phyloP scores from a whole-genome alignment of 2,797 vertebrate species.

The Sparidentex hasta region DNA sequence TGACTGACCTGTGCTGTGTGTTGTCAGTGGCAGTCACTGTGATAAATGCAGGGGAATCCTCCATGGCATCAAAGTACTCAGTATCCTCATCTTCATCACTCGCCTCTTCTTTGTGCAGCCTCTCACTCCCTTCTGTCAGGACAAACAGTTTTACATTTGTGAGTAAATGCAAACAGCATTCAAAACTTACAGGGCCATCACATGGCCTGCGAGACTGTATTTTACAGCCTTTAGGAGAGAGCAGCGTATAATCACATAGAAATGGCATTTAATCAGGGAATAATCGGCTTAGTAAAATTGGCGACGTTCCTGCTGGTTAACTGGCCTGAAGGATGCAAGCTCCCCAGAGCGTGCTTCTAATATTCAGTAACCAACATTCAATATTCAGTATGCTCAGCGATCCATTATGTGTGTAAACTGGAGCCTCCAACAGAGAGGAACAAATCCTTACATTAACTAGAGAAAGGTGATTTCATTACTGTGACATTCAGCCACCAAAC shows the following conservation, averaged over 20 bases:
- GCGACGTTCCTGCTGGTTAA: constrained; percentile 63
- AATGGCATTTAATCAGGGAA: constrained; percentile 70
- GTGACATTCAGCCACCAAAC: background rate
- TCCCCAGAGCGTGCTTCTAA: constrained; percentile 29
- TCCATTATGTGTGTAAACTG: constrained; percentile 15
- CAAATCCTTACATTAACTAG: background rate
- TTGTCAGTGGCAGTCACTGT: constrained; percentile 94
- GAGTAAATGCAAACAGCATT: constrained; percentile 26
- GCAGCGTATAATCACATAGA: constrained; percentile 61
- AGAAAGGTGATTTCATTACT: constrained; percentile 12
- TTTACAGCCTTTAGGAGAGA: constrained; percentile 29
- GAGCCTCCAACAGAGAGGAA: constrained; percentile 7
- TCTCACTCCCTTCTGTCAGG: constrained; percentile 81
- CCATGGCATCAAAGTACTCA: constrained; percentile 99
- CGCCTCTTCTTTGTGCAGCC: constrained; percentile 91
- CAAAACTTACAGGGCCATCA: constrained; percentile 16
- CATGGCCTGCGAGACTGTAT: constrained; percentile 16
- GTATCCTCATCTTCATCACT: constrained; percentile 99
- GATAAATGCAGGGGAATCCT: constrained; percentile 96
- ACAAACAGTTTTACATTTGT: constrained; percentile 30
- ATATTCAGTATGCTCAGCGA: constrained; percentile 24
- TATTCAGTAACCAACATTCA: constrained; percentile 24
- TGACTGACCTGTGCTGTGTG: constrained; percentile 92
- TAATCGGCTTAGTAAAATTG: constrained; percentile 74
- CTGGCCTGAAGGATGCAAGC: constrained; percentile 39